Evolutionary conservation across 1,140 invertebrate species (phyloP).

Genomic region (Lepidostoma basale): DNA sequence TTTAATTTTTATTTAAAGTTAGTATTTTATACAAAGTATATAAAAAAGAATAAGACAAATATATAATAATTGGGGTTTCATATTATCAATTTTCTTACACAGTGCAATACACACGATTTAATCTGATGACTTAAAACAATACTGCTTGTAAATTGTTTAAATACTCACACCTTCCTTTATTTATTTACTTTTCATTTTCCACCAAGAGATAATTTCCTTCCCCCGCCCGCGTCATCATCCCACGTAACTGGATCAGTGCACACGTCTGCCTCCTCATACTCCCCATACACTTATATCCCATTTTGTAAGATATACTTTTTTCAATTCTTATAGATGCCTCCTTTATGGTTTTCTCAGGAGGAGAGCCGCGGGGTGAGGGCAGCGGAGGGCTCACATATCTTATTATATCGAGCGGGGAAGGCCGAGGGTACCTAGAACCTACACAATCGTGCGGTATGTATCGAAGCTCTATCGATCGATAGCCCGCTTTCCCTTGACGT

Average conservation of each 20-base stretch:
- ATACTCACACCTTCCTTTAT: too few species aligned
- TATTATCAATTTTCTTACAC: too few species aligned
- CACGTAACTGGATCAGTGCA: conserved; percentile 45
- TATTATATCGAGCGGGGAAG: conserved; percentile 41
- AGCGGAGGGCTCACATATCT: conserved; percentile 40
- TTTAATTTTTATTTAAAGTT: too few species aligned
- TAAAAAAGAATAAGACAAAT: too few species aligned
- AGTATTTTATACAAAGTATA: too few species aligned
- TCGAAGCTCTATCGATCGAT: conserved; percentile 42
- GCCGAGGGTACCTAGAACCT: too few species aligned
- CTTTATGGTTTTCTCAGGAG: conserved; percentile 26
- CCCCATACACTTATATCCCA: conserved; percentile 43
- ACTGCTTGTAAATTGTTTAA: too few species aligned
- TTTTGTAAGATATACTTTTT: conserved; percentile 47
- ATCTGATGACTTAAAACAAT: too few species aligned
- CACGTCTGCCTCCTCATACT: conserved; percentile 38
- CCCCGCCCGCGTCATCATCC: conserved; percentile 16
- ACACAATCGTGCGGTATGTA: conserved; percentile 43
- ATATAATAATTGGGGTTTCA: too few species aligned
- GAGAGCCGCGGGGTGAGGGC: not conserved
- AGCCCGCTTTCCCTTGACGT: conserved; percentile 30
- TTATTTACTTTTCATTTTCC: too few species aligned
- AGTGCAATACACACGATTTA: too few species aligned
- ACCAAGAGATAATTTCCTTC: too few species aligned
- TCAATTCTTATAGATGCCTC: conserved; percentile 45